phyloP scores from a whole-genome alignment of 2,113 vertebrate species.

The Stigmatopora nigra region DNA sequence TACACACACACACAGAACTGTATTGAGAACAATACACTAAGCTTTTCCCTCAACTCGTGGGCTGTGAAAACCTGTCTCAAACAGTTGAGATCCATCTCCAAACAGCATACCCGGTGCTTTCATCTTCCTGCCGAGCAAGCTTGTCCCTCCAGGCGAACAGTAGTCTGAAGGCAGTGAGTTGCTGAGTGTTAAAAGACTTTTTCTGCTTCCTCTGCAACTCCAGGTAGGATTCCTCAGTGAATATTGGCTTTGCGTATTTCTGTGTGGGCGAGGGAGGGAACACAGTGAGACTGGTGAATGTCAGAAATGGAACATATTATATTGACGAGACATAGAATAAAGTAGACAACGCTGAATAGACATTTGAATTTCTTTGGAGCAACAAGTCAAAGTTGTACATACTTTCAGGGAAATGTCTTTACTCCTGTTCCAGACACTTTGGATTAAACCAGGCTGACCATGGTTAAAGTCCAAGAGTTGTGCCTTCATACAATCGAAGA shows the following conservation, averaged over 20 bases:
- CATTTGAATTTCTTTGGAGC: conserved; percentile 9
- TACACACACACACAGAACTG: not conserved
- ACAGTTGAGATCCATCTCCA: conserved; percentile 27
- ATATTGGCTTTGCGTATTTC: conserved; percentile 92
- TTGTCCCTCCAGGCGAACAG: conserved; percentile 92
- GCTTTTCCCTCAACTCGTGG: conserved; percentile 3
- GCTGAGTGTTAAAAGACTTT: conserved; percentile 86
- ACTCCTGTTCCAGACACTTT: conserved; percentile 87
- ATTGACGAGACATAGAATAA: not conserved
- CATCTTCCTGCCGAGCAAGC: conserved; percentile 84
- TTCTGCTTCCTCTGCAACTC: conserved; percentile 90
- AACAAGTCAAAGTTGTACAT: conserved; percentile 3
- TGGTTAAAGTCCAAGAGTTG: conserved; percentile 76
- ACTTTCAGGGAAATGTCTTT: conserved; percentile 88
- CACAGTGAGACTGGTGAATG: not conserved
- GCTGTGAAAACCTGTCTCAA: conserved; percentile 18
- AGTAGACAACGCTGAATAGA: not conserved
- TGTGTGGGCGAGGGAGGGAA: conserved; percentile 39
- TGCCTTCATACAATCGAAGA: conserved; percentile 80
- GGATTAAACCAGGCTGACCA: conserved; percentile 73
- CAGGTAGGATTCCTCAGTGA: conserved; percentile 88
- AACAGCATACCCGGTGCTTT: conserved; percentile 84
- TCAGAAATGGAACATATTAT: conserved; percentile 5
- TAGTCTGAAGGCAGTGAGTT: conserved; percentile 84
- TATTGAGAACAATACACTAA: not conserved